Evolutionary conservation across 2,888 invertebrate genomes (phyloP).

Genomic region (Ernsta delagoae): DNA sequence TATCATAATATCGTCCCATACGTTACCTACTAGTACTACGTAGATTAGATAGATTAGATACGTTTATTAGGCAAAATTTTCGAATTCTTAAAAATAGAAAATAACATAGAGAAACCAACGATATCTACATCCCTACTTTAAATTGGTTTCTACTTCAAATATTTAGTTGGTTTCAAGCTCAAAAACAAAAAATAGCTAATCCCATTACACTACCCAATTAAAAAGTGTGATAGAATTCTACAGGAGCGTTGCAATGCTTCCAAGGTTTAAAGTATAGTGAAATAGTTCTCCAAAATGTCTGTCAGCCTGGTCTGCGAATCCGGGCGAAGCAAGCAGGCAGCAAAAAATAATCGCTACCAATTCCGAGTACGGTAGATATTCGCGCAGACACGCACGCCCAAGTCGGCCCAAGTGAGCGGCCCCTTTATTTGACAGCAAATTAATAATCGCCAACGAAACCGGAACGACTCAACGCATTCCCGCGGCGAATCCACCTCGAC

Average conservation of each 20-base stretch:
- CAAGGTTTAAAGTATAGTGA: conserved; percentile 45
- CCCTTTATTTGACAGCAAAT: conserved; percentile 85
- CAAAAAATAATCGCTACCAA: conserved; percentile 82
- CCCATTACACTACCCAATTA: conserved; percentile 58
- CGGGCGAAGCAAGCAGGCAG: conserved; percentile 61
- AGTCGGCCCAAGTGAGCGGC: conserved; percentile 84
- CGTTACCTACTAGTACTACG: too few species aligned
- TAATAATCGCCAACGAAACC: conserved; percentile 75
- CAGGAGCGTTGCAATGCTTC: conserved; percentile 37
- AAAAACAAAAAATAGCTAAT: conserved; percentile 6
- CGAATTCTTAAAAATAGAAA: too few species aligned
- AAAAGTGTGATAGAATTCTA: conserved; percentile 49
- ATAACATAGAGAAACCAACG: too few species aligned
- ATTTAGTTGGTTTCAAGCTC: too few species aligned
- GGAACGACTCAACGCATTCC: conserved; percentile 70
- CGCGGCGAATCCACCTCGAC: conserved; percentile 67
- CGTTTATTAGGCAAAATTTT: too few species aligned
- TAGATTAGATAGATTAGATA: too few species aligned
- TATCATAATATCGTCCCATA: too few species aligned
- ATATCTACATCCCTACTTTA: too few species aligned
- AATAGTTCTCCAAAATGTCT: conserved; percentile 64
- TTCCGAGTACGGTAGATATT: conserved; percentile 84
- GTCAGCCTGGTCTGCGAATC: conserved; percentile 68
- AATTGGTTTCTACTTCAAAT: too few species aligned
- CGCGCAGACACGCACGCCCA: conserved; percentile 83